Conservation (phyloP, 2,113 vertebrate species). For the Bubalus kerabau region DNA sequence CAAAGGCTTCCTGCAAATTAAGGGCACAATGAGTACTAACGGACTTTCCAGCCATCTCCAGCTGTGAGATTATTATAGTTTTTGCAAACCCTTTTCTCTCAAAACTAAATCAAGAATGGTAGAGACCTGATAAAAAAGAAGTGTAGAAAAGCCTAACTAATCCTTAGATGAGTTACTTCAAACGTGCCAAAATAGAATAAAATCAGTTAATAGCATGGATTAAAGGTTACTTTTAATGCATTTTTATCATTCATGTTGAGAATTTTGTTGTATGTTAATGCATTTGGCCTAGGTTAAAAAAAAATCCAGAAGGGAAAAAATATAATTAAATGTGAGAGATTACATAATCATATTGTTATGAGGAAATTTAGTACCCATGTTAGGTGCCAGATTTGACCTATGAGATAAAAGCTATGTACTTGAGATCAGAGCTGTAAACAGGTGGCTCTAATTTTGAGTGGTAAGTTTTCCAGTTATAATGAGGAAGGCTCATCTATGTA, state of each 20-base stretch:
- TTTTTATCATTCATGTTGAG: slow-evolving; percentile 48
- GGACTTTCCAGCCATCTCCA: slow-evolving; percentile 48
- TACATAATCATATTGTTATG: slow-evolving; percentile 38
- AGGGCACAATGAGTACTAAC: slow-evolving; percentile 31
- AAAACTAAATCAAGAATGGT: slow-evolving; percentile 66
- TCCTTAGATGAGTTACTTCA: slow-evolving; percentile 68
- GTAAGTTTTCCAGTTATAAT: neutral
- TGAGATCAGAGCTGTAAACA: slow-evolving; percentile 14
- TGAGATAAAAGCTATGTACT: slow-evolving; percentile 32
- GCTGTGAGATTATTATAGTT: slow-evolving; percentile 66
- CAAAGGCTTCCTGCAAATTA: slow-evolving; percentile 63
- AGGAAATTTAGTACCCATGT: slow-evolving; percentile 50
- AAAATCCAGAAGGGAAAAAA: slow-evolving; percentile 4
- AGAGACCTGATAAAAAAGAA: slow-evolving; percentile 74
- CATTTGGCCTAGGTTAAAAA: slow-evolving; percentile 53
- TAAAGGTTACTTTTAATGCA: slow-evolving; percentile 61
- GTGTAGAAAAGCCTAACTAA: slow-evolving; percentile 52
- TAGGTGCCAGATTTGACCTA: slow-evolving; percentile 44
- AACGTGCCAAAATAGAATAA: slow-evolving; percentile 49
- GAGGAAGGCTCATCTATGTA: neutral
- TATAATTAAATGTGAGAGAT: slow-evolving; percentile 58
- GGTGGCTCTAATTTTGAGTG: slow-evolving; percentile 46
- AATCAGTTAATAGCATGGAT: slow-evolving; percentile 53
- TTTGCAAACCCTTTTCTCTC: slow-evolving; percentile 68
- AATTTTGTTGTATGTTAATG: slow-evolving; percentile 68